A percentile compares a stretch with the other conserved stretches of the same genome.
Conservation (phyloP, 1,140 invertebrate species). For the Sarcophaga bullata region DNA sequence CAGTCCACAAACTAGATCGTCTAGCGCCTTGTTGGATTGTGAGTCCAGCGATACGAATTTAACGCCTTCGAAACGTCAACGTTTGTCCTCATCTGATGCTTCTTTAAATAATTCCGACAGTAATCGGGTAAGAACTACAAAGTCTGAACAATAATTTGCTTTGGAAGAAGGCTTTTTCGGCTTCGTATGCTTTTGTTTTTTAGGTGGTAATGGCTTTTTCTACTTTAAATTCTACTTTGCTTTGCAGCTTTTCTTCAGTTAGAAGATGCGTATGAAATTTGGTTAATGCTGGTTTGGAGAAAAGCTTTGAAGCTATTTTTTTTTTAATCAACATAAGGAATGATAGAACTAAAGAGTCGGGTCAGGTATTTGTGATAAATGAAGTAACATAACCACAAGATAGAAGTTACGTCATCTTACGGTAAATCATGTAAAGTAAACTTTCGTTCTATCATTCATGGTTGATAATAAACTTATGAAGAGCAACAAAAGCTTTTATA, state of each 20-base stretch:
- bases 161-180: neutral
- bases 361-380: too few species aligned
- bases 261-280: neutral
- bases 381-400: too few species aligned
- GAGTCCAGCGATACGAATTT: conserved; percentile 55
- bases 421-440: too few species aligned
- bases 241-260: neutral
- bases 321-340: too few species aligned
- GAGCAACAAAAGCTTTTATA: too few species aligned
- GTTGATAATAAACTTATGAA: too few species aligned
- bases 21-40: conserved; percentile 37
- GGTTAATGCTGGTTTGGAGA: too few species aligned
- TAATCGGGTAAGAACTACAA: conserved; percentile 60
- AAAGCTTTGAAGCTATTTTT: too few species aligned
- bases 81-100: conserved; percentile 60
- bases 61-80: conserved; percentile 51
- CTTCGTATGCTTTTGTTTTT: neutral
- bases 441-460: too few species aligned
- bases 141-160: conserved; percentile 48
- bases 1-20: conserved; percentile 37
- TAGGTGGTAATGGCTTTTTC: conserved; percentile 25
- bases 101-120: conserved; percentile 50
- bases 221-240: neutral
- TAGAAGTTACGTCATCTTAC: too few species aligned
- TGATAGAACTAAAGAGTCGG: too few species aligned